Percentiles rank a stretch among this genome's conserved stretches.
phyloP scores from a whole-genome alignment of 2,797 vertebrate species.

The Sebastiscus albofasciatus region DNA sequence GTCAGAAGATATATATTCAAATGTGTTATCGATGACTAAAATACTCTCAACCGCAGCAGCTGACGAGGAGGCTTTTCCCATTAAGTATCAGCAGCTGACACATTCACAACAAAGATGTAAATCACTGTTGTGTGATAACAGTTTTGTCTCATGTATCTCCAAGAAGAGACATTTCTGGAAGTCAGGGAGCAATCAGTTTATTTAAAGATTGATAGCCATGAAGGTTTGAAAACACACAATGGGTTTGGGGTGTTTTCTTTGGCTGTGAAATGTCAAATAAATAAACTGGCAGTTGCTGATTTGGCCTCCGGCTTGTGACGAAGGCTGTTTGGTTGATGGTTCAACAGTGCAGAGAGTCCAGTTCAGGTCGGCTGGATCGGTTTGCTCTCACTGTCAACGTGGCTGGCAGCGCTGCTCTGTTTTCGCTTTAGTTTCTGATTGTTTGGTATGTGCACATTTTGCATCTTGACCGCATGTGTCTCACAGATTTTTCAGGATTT shows the following conservation, averaged over 20 bases:
- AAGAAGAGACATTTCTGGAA: background rate
- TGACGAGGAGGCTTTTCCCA: conserved; percentile 27
- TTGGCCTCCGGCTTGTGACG: background rate
- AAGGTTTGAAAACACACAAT: background rate
- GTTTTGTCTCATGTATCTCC: background rate
- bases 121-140: conserved; percentile 12
- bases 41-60: conserved; percentile 15
- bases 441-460: background rate
- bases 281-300: background rate
- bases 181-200: background rate
- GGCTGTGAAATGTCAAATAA: background rate
- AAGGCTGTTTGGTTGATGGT: background rate
- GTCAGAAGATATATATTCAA: conserved; percentile 46
- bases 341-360: background rate
- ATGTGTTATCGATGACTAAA: conserved; percentile 39
- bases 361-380: background rate
- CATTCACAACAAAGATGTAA: conserved; percentile 7
- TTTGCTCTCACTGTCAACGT: background rate
- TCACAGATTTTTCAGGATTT: conserved; percentile 17
- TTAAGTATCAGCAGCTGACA: conserved; percentile 10
- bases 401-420: background rate
- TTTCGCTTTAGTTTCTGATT: background rate
- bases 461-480: conserved; percentile 19
- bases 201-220: background rate
- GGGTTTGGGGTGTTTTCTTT: background rate